phyloP scores from a whole-genome alignment of 2,113 vertebrate genomes.

The Thamnaconus septentrionalis region DNA sequence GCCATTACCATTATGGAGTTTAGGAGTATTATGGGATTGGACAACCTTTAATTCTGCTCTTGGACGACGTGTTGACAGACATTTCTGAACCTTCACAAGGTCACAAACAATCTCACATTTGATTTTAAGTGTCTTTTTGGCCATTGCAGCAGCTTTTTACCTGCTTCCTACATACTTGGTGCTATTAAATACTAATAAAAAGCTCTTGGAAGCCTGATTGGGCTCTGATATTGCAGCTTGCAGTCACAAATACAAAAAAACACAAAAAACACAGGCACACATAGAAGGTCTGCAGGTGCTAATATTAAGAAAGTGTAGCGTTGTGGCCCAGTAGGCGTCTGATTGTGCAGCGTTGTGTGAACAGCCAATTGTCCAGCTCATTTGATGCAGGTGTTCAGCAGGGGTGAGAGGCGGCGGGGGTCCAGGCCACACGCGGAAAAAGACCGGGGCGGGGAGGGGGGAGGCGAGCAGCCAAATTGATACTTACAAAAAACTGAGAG shows the following conservation, averaged over 20 bases:
- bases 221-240: too few relatives aligned
- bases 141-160: too few relatives aligned
- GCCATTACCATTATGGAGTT: too few relatives aligned
- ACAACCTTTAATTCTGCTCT: too few relatives aligned
- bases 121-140: too few relatives aligned
- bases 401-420: slow-evolving; percentile 63
- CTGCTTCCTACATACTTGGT: too few relatives aligned
- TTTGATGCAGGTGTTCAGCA: slow-evolving; percentile 69
- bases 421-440: not conserved
- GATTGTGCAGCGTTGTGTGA: slow-evolving; percentile 68
- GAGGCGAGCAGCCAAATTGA: slow-evolving; percentile 60
- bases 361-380: slow-evolving; percentile 68
- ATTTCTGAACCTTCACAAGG: too few relatives aligned
- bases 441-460: slow-evolving; percentile 27
- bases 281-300: slow-evolving; percentile 22
- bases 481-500: slow-evolving; percentile 94
- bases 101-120: too few relatives aligned
- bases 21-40: too few relatives aligned
- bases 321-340: slow-evolving; percentile 46
- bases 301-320: not conserved
- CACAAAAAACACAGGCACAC: not conserved
- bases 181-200: too few relatives aligned
- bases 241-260: not conserved
- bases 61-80: too few relatives aligned
- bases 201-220: too few relatives aligned